Base-by-base conservation (phyloP, 2,797 vertebrate genomes). In the Micrastur ruficollis region DNA sequence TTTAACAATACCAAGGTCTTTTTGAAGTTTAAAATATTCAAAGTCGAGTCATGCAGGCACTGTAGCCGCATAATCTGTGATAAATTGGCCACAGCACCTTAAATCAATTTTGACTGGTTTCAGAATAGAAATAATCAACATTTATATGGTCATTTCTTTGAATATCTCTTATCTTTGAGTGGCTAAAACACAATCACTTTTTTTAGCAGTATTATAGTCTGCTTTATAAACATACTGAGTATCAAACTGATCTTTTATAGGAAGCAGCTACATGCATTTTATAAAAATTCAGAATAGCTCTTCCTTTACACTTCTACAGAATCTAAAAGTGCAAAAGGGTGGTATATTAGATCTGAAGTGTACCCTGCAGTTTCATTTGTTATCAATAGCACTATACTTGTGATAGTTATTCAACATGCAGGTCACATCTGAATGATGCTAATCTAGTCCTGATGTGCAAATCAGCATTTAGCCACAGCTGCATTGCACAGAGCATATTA, bases 391-490 rank as follows among this genome's bases (percentile, higher is more conserved):
- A 76, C 50, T 80, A 63, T 67, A 74, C 29, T 92, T 92, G 38
- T 42, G 47, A 85, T 58, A 70, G 58, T 36, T 62, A 78, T 55
- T 96, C 89, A 71, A 86, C 25, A 95, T 84, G 58, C 91, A 88
- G 70, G 47, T 90, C 87, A 92, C 80, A 91, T 82, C 50, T 75
- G 29, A 83, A 90, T 46, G 56, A 76, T 76, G 61, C 61, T 95
- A 87, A 97, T 93, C 93, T 91, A 58, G 73, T 66, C 87, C 63
- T 95, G 81, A 90, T 71, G 88, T 81, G 82, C 80, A 93, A 91
- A 95, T 86, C 88, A 81, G 73, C 91, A 94, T 95, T 95, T 94
- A 89, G 80, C 42, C 73, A 86, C 91, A 96, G 85, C 82, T 97
- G 94, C 36, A 4, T 32, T 86, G 70, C 85, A 94, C 66, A 81